Evolutionary conservation across 2,113 vertebrate genomes (phyloP).

Genomic region (Actenoides lindsayi): DNA sequence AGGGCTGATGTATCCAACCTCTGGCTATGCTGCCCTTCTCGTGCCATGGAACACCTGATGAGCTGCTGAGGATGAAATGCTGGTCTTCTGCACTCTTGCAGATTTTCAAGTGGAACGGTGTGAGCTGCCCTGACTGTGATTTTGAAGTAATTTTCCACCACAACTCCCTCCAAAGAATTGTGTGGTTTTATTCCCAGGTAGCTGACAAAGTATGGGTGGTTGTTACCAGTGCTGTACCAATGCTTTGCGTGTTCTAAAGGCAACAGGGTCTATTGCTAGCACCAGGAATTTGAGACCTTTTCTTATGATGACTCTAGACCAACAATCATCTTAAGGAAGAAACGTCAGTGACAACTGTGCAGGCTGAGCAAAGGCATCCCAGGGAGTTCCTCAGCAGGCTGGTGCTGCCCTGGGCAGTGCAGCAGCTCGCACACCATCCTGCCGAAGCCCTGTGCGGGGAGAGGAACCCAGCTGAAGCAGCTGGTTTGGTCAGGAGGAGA

Average conservation of each 20-base stretch:
- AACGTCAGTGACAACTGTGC: accelerated
- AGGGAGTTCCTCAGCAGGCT: background rate
- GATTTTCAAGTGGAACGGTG: background rate
- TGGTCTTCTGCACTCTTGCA: background rate
- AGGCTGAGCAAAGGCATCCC: background rate
- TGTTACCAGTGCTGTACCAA: background rate
- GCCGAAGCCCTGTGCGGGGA: accelerated
- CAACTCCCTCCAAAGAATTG: background rate
- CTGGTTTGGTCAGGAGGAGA: background rate
- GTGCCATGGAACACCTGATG: background rate
- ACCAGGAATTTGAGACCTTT: background rate
- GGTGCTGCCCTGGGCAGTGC: accelerated
- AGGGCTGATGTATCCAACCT: background rate
- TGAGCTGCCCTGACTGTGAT: background rate
- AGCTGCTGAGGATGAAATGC: background rate
- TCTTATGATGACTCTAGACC: background rate
- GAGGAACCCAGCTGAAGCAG: background rate
- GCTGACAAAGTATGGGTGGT: background rate
- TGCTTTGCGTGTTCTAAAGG: background rate
- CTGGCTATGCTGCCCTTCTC: background rate
- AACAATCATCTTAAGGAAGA: background rate
- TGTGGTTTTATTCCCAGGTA: background rate
- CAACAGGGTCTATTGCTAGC: background rate
- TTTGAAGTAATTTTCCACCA: background rate
- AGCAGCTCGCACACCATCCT: accelerated